These are phyloP conservation scores for Carcinoscorpius rotundicauda DNA, from an alignment of 1,140 invertebrate species.

Conservation along the genomic window DNA sequence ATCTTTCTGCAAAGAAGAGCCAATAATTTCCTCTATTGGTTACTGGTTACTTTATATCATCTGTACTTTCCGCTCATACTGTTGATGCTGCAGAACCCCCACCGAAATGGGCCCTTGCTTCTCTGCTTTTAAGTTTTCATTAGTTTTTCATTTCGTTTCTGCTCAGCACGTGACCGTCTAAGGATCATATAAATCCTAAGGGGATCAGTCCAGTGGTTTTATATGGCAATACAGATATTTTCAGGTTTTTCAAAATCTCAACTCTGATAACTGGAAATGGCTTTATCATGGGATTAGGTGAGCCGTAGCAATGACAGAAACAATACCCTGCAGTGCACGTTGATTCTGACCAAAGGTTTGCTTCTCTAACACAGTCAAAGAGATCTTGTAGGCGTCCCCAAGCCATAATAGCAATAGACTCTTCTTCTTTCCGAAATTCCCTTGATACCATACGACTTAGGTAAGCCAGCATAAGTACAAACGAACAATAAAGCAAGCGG, in stretches of 20 bases:
- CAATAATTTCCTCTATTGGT: slow-evolving; percentile 3
- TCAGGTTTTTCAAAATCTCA: background rate
- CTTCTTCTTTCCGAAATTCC: too few species aligned
- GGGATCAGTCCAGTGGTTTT: background rate
- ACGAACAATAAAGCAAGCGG: too few species aligned
- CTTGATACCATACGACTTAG: too few species aligned
- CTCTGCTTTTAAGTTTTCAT: background rate
- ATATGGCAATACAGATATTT: background rate
- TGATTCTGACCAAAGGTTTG: too few species aligned
- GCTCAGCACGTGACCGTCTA: background rate
- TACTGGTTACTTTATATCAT: slow-evolving; percentile 3
- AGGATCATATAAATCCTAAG: background rate
- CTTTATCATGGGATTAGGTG: background rate
- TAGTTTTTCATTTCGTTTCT: slow-evolving; percentile 4
- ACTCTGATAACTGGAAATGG: background rate
- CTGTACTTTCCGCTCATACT: background rate
- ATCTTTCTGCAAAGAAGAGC: background rate
- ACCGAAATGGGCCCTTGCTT: background rate
- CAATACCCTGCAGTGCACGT: too few species aligned
- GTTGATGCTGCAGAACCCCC: background rate
- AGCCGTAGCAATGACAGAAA: too few species aligned
- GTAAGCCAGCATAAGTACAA: too few species aligned
- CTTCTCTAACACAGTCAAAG: too few species aligned
- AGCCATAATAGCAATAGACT: too few species aligned
- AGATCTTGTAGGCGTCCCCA: too few species aligned